Percentiles rank a stretch among this genome's conserved stretches.
Evolutionary conservation across 1,140 invertebrate species (phyloP).

Genomic region (Steinernema khuongi): DNA sequence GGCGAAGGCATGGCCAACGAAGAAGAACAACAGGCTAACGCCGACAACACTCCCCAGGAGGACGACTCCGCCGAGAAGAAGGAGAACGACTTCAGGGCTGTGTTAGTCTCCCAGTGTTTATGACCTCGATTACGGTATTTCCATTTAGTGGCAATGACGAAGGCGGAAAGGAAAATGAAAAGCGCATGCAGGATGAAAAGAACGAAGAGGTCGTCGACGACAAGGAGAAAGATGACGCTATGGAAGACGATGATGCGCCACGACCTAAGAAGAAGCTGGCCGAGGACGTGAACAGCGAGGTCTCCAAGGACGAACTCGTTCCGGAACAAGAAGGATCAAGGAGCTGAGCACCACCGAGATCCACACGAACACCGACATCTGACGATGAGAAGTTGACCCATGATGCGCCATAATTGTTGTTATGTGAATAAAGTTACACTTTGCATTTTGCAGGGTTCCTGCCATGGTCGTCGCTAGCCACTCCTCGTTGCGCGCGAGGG

Average conservation of each 20-base stretch:
- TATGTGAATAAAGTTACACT: too few species aligned
- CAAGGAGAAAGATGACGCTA: slow-evolving; percentile 38
- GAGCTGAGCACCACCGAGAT: not conserved
- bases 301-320: slow-evolving; percentile 55
- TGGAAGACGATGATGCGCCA: slow-evolving; percentile 39
- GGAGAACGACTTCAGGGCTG: too few species aligned
- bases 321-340: slow-evolving; percentile 33
- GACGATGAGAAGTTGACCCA: too few species aligned
- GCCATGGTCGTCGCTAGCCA: too few species aligned
- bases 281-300: slow-evolving; percentile 44
- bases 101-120: not conserved
- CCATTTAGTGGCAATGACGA: not conserved
- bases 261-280: slow-evolving; percentile 31
- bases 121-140: not conserved
- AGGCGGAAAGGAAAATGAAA: slow-evolving; percentile 36
- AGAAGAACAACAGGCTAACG: slow-evolving; percentile 9
- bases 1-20: too few species aligned
- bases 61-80: slow-evolving; percentile 15
- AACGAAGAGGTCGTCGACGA: slow-evolving; percentile 35
- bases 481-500: too few species aligned
- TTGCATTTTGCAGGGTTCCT: too few species aligned
- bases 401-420: too few species aligned
- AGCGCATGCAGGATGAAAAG: slow-evolving; percentile 40
- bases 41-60: not conserved
- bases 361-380: not conserved